phyloP scores from a whole-genome alignment of 2,797 vertebrate genomes.

The Fistularia tabacaria region DNA sequence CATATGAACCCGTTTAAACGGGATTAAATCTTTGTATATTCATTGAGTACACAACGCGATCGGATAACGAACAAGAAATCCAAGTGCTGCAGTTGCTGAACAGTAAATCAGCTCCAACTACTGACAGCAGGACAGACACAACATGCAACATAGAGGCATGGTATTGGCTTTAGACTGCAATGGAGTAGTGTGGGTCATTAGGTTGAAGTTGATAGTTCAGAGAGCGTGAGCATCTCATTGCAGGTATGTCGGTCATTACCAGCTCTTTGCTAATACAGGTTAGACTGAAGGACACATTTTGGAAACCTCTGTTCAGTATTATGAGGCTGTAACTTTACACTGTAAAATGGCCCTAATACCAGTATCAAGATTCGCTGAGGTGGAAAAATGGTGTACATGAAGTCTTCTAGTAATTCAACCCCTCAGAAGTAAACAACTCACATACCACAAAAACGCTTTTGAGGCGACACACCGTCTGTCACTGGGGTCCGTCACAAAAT shows the following conservation, averaged over 20 bases:
- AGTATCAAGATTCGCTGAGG: conserved; percentile 57
- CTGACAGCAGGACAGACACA: no score
- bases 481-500: no score
- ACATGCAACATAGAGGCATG: neutral
- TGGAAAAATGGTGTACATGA: conserved; percentile 25
- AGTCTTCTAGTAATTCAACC: conserved; percentile 47
- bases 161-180: no score
- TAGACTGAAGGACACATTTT: neutral
- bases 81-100: neutral
- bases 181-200: neutral
- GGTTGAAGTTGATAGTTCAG: neutral
- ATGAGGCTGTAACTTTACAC: neutral
- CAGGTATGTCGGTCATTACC: neutral
- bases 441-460: conserved; percentile 9
- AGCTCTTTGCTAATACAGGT: neutral
- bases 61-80: neutral
- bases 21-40: no score
- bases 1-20: no score
- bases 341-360: conserved; percentile 1
- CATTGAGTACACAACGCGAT: neutral
- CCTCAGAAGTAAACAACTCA: conserved; percentile 43
- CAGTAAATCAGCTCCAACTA: neutral
- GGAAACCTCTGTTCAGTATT: conserved; percentile 6
- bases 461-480: no score
- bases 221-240: neutral